Evolutionary conservation across 1,140 invertebrate species (phyloP).

Genomic region (Diabrotica undecimpunctata): DNA sequence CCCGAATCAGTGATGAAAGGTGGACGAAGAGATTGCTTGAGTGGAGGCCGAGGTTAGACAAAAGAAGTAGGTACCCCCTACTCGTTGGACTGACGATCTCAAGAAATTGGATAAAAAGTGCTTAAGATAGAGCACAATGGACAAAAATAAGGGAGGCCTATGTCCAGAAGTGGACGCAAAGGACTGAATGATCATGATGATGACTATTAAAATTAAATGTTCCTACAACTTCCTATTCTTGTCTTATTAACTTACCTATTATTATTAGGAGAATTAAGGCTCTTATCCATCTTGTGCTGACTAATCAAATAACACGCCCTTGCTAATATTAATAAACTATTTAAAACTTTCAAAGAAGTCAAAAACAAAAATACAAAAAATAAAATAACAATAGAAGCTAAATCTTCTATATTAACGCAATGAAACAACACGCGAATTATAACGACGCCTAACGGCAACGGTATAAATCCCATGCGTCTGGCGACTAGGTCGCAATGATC

Average conservation of each 20-base stretch:
- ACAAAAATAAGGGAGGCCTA: too few species aligned
- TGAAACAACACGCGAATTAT: constrained; percentile 78
- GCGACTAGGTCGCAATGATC: constrained; percentile 96
- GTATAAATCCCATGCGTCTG: constrained; percentile 95
- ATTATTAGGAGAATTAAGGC: constrained; percentile 36
- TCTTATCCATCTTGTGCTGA: constrained; percentile 64
- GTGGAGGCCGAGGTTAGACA: too few species aligned
- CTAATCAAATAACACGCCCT: constrained; percentile 83
- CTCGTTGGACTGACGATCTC: too few species aligned
- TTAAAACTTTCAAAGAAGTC: constrained; percentile 76
- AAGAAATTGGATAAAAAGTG: too few species aligned
- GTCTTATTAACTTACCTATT: constrained; percentile 19
- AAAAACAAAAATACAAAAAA: constrained; percentile 77
- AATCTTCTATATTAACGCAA: constrained; percentile 60
- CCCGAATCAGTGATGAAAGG: too few species aligned
- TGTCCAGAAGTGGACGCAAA: too few species aligned
- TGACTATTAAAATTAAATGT: too few species aligned
- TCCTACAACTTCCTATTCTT: too few species aligned
- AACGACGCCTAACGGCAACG: constrained; percentile 89
- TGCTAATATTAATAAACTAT: constrained; percentile 83
- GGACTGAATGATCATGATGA: too few species aligned
- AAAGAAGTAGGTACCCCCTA: too few species aligned
- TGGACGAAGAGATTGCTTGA: too few species aligned
- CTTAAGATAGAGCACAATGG: too few species aligned
- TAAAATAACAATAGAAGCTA: constrained; percentile 65